Conservation (phyloP, 2,113 vertebrate genomes). For the Plectropomus leopardus region DNA sequence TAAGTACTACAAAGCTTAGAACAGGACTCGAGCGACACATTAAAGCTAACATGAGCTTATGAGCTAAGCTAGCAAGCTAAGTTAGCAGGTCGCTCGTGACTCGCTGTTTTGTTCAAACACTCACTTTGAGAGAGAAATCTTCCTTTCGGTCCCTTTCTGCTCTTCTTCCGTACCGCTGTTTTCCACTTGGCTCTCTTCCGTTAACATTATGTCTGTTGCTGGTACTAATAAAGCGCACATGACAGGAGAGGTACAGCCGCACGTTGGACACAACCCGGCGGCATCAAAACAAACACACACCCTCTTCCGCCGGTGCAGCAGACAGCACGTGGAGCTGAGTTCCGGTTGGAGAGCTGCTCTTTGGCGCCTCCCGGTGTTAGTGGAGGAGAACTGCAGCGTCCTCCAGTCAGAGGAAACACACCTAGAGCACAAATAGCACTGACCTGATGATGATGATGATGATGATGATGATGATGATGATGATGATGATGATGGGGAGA, state of each 20-base stretch:
- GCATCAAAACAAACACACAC: constrained; percentile 70
- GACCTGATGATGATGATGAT: neutral
- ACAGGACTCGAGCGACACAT: fast-evolving
- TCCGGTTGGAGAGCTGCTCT: constrained; percentile 56
- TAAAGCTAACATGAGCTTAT: neutral
- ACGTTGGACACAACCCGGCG: neutral
- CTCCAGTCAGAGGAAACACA: neutral
- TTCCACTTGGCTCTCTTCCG: constrained; percentile 15
- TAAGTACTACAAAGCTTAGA: neutral
- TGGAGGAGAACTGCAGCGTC: neutral
- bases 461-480: too few species aligned
- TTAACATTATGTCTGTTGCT: constrained; percentile 30
- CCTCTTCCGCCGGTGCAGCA: constrained; percentile 35
- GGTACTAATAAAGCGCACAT: constrained; percentile 19
- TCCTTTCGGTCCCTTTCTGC: constrained; percentile 73
- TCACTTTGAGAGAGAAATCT: constrained; percentile 81
- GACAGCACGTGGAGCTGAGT: constrained; percentile 58
- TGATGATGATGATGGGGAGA: too few species aligned
- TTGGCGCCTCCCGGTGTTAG: constrained; percentile 63
- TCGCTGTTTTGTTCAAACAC: constrained; percentile 16
- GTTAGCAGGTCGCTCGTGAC: neutral
- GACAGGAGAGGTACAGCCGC: neutral
- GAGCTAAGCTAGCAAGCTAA: neutral
- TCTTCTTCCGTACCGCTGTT: constrained; percentile 36
- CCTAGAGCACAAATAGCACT: neutral